phyloP scores from a whole-genome alignment of 2,113 vertebrate genomes.

The Salvelinus namaycush region DNA sequence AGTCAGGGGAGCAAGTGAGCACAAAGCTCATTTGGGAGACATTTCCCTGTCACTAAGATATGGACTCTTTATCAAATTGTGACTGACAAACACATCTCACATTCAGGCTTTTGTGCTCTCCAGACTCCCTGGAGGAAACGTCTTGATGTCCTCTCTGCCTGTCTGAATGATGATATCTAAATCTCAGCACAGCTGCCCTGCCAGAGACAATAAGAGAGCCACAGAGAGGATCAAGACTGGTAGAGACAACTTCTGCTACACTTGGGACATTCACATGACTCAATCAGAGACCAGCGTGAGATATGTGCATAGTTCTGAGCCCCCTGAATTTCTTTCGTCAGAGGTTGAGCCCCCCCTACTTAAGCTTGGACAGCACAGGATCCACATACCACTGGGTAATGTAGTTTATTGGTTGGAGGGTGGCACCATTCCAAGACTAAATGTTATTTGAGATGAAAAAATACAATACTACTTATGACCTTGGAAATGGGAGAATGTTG shows the following conservation, averaged over 20 bases:
- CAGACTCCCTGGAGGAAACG: conserved; percentile 58
- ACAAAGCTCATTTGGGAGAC: conserved; percentile 44
- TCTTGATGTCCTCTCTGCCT: conserved; percentile 65
- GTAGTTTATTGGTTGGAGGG: too few species aligned
- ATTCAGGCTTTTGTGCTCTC: conserved; percentile 47
- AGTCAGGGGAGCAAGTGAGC: not conserved
- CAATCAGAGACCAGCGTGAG: not conserved
- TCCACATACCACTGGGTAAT: too few species aligned
- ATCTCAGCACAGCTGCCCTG: conserved; percentile 70
- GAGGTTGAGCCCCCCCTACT: too few species aligned
- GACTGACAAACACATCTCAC: conserved; percentile 54
- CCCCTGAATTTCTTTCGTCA: not conserved
- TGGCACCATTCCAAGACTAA: too few species aligned
- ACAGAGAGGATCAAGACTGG: conserved; percentile 43
- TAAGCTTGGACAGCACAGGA: too few species aligned
- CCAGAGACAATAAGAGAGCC: conserved; percentile 61
- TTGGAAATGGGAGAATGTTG: too few species aligned
- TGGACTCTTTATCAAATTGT: conserved; percentile 61
- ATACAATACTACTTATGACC: too few species aligned
- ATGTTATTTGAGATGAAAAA: too few species aligned
- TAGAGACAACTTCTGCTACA: conserved; percentile 39
- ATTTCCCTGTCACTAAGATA: conserved; percentile 56
- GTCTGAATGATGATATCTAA: conserved; percentile 76
- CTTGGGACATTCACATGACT: conserved; percentile 23
- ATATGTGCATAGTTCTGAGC: not conserved